Conservation (phyloP, 1,140 invertebrate species). For the Hycleus cichorii region DNA sequence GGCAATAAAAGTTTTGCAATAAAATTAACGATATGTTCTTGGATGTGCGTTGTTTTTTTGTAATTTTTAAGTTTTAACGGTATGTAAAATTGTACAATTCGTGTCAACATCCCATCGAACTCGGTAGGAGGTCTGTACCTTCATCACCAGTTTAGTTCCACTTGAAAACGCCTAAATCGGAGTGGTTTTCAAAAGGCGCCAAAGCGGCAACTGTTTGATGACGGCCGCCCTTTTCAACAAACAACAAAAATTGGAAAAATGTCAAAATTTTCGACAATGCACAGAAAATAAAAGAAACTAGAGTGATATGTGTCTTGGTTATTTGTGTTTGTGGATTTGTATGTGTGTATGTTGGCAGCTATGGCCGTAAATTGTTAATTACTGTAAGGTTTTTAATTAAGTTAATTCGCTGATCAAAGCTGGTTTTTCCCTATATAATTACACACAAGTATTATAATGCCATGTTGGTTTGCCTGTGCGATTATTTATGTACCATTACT, state of each 20-base stretch:
- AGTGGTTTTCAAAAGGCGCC: slow-evolving; percentile 9
- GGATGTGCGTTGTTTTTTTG: too few species aligned
- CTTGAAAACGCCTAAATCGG: slow-evolving; percentile 3
- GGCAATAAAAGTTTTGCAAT: too few species aligned
- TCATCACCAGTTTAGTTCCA: slow-evolving; percentile 12
- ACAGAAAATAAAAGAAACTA: too few species aligned
- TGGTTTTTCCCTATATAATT: slow-evolving; percentile 10
- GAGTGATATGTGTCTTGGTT: too few species aligned
- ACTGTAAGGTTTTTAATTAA: slow-evolving; percentile 13
- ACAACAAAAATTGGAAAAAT: background rate
- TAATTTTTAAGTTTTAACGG: too few species aligned
- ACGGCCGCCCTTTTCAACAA: background rate
- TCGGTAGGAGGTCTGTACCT: slow-evolving; percentile 13
- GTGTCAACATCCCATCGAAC: slow-evolving; percentile 6
- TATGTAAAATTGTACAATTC: background rate
- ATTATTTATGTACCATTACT: slow-evolving; percentile 14
- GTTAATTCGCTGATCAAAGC: slow-evolving; percentile 13
- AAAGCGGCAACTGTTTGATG: slow-evolving; percentile 8
- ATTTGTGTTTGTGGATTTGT: too few species aligned
- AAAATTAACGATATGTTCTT: too few species aligned
- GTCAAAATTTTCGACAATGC: too few species aligned
- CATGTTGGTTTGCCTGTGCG: background rate
- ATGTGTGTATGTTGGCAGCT: too few species aligned
- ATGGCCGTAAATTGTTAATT: slow-evolving; percentile 3
- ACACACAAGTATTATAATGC: background rate